Conservation (phyloP, 2,113 vertebrate species). For the Semnopithecus entellus region DNA sequence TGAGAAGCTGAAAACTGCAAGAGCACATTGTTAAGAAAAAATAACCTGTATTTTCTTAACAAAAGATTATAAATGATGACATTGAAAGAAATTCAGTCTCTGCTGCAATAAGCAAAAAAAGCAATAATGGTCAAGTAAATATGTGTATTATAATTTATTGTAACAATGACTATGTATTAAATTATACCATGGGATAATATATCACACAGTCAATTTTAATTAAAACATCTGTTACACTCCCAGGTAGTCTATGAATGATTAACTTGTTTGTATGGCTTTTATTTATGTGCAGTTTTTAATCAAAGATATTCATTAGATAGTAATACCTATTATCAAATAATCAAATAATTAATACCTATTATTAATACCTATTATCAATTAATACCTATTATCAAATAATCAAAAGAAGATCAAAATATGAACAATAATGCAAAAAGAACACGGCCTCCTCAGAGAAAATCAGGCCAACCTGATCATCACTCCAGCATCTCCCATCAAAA, state of each 20-base stretch:
- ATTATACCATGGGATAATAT: constrained; percentile 60
- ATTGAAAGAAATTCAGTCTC: background rate
- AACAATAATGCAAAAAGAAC: background rate
- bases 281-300: constrained; percentile 71
- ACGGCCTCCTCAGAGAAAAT: background rate
- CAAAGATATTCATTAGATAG: constrained; percentile 56
- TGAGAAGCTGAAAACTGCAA: constrained; percentile 19
- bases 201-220: constrained; percentile 77
- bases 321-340: constrained; percentile 39
- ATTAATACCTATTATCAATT: constrained; percentile 9
- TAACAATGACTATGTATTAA: constrained; percentile 67
- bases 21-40: background rate
- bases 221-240: constrained; percentile 79
- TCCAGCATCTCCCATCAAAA: background rate
- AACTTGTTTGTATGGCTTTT: constrained; percentile 47
- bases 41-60: background rate
- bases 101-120: constrained; percentile 10
- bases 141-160: constrained; percentile 58
- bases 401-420: background rate
- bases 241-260: constrained; percentile 73
- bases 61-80: background rate
- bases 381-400: constrained; percentile 44
- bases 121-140: constrained; percentile 62
- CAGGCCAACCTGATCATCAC: background rate
- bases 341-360: background rate